A percentile compares a stretch with the other conserved stretches of the same genome.
These are phyloP conservation scores for Dinoponera quadriceps DNA, from an alignment of 1,140 invertebrate genomes.

Conservation along the genomic window DNA sequence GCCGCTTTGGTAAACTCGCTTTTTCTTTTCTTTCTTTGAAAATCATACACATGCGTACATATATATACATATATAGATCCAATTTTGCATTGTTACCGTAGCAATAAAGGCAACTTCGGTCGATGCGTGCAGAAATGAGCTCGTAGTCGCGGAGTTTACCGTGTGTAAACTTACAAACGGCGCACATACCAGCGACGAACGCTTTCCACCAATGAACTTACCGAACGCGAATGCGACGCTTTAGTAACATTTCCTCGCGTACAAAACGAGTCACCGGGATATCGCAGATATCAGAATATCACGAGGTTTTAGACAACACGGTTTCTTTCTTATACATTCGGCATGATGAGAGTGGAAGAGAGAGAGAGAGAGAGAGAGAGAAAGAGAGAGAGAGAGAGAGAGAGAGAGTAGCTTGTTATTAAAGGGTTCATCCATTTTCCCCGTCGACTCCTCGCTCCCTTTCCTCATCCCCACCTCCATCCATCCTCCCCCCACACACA, in stretches of 20 bases:
- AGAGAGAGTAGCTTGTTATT: conserved; percentile 17
- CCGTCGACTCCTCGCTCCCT: not conserved
- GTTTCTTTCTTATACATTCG: conserved; percentile 37
- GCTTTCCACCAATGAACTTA: not conserved
- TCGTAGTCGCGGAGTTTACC: not conserved
- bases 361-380: not conserved
- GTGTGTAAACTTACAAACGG: not conserved
- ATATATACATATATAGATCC: not conserved
- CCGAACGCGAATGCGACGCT: not conserved
- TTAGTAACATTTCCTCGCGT: conserved; percentile 29
- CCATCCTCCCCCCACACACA: not conserved
- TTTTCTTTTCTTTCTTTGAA: no score
- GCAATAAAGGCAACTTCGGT: not conserved
- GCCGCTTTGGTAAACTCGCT: no score
- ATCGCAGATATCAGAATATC: conserved; percentile 31
- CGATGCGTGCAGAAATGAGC: not conserved
- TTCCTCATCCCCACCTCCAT: not conserved
- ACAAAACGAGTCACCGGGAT: conserved; percentile 26
- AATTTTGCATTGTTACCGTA: not conserved
- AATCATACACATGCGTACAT: no score
- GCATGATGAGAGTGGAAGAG: not conserved
- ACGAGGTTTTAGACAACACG: conserved; percentile 16
- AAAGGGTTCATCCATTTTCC: not conserved
- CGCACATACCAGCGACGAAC: not conserved
- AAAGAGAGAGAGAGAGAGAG: not conserved